Conservation (phyloP, 2,113 vertebrate species). For the Baryphthengus martii region DNA sequence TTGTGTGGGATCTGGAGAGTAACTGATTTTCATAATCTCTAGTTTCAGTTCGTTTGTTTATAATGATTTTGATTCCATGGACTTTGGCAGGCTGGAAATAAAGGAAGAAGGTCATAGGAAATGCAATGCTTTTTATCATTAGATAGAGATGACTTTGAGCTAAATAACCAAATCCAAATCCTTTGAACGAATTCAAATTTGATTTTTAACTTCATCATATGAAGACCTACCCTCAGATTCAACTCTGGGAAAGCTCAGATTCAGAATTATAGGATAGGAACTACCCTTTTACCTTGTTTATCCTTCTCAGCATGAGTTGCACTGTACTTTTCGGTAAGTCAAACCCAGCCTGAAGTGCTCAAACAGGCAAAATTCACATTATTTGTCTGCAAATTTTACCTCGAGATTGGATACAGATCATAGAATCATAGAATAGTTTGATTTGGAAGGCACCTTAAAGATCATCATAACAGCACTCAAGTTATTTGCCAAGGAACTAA, state of each 20-base stretch:
- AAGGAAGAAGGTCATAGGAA: neutral
- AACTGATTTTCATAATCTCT: constrained; percentile 1
- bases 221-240: neutral
- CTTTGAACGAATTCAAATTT: neutral
- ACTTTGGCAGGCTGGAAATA: constrained; percentile 1
- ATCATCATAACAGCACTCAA: neutral
- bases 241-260: neutral
- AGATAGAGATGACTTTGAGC: neutral
- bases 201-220: neutral
- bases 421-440: neutral
- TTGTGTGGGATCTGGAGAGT: neutral
- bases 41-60: constrained; percentile 28
- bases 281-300: neutral
- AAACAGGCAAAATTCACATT: neutral
- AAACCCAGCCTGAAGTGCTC: neutral
- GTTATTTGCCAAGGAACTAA: neutral
- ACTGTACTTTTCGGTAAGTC: neutral
- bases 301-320: neutral
- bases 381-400: neutral
- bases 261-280: neutral
- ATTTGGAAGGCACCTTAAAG: neutral
- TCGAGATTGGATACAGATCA: neutral
- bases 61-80: neutral
- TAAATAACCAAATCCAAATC: neutral
- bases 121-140: neutral